Evolutionary conservation across 2,797 vertebrate species (phyloP).

Genomic region (Geotrypetes seraphini): DNA sequence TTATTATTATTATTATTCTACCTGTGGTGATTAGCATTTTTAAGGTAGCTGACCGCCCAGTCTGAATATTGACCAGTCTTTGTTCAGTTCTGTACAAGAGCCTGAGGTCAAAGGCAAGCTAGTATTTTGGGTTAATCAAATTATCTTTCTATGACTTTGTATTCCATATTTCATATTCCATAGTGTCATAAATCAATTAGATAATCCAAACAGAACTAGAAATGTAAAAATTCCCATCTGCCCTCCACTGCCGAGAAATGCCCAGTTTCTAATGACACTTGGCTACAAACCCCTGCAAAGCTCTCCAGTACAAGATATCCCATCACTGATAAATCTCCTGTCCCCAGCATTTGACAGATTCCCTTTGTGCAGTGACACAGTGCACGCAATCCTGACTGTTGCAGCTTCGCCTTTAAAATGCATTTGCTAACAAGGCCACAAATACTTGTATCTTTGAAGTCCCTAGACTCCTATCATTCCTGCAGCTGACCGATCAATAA

Average conservation of each 20-base stretch:
- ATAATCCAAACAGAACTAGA: background rate
- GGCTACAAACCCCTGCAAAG: conserved; percentile 5
- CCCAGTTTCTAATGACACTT: background rate
- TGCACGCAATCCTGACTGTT: conserved; percentile 34
- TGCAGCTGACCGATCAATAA: conserved; percentile 64
- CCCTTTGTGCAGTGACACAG: conserved; percentile 27
- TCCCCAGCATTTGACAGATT: conserved; percentile 30
- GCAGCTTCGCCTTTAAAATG: conserved; percentile 22
- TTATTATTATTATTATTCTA: too few species aligned
- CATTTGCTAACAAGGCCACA: conserved; percentile 53
- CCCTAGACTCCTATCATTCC: conserved; percentile 53
- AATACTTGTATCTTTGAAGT: conserved; percentile 56
- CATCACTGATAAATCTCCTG: conserved; percentile 25
- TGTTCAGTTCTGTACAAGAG: too few species aligned
- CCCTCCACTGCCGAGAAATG: background rate
- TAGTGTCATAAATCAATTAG: background rate
- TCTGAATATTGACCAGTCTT: too few species aligned
- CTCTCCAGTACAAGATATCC: background rate
- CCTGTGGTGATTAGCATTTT: too few species aligned
- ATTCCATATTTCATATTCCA: too few species aligned
- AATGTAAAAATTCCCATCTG: background rate
- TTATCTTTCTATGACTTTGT: background rate
- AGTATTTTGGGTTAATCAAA: conserved; percentile 2
- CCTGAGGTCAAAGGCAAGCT: too few species aligned
- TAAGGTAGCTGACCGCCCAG: too few species aligned